Evolutionary conservation across 2,797 vertebrate species (phyloP), one percentile per base, ranked within the genome.

Genomic region (Craterocephalus amniculus): DNA sequence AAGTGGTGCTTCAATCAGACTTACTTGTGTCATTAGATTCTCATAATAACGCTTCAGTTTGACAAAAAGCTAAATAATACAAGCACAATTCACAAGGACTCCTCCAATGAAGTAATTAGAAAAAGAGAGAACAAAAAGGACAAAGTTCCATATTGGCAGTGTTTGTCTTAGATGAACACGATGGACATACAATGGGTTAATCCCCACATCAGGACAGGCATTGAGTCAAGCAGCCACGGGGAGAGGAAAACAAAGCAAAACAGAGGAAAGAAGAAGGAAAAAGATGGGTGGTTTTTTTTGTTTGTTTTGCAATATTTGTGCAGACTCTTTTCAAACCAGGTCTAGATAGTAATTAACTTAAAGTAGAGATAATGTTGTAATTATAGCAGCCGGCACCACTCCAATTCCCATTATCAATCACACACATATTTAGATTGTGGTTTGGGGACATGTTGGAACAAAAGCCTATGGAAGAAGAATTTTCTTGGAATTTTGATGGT

Each of bases 331-430:
- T 78, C 59, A 87, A 83, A 74, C 66, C 60, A 43, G 62, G 74
- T 63, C 67, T 83, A 79, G 85, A 87, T 84, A 85, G 88, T 88
- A 90, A 91, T 93, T 90, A 91, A 92, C 84, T 85, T 78, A 48
- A 91, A 88, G 78, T 77, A 74, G 56, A 89, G 80, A 89, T 85
- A 83, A 89, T 87, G 79, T 77, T 8, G 55, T 87, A 88, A 91
- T 89, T 89, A 87, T 78, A 86, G 84, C 34, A 70, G 65, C 26
- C 61, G 45, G 73, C 75, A 72, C 60, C 52, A 14, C 69, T 81
- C 64, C 58, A 72, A 86, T 85, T 86, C 66, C 65, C 71, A 65
- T 77, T 61, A 80, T 78, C 76, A 83, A 74, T 76, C 73, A 84
- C 64, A 52, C 76, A 80, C 49, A 63, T 29, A 81, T 76, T 76